Percentiles rank a stretch among this genome's conserved stretches.
These are phyloP conservation scores for Stegastes partitus DNA, from an alignment of 2,113 vertebrate species.

Conservation along the genomic window DNA sequence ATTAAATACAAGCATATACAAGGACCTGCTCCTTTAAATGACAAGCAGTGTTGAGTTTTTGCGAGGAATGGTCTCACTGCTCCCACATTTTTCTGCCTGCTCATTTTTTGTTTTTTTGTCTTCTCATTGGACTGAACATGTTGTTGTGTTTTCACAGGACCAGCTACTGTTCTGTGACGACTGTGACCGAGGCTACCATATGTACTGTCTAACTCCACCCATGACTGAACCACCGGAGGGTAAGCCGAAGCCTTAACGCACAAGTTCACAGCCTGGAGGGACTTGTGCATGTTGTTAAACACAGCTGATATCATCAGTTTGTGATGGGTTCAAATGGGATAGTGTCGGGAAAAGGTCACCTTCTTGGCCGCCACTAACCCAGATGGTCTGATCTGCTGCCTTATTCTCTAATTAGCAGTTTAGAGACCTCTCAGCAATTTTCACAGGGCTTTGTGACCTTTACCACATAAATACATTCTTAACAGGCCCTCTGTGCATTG, in stretches of 20 bases:
- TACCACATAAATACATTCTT: no score
- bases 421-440: not conserved
- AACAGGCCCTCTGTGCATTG: no score
- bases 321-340: no score
- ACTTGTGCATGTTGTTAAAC: not conserved
- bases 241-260: slow-evolving; percentile 64
- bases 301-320: no score
- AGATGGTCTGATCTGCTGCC: not conserved
- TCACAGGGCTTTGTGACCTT: no score
- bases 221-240: slow-evolving; percentile 96
- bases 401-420: not conserved
- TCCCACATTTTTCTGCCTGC: no score
- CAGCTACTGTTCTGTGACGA: slow-evolving; percentile 95
- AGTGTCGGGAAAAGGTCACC: not conserved
- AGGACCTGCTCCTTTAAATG: no score
- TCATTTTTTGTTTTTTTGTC: no score
- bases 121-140: not conserved
- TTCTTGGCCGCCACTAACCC: not conserved
- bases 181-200: slow-evolving; percentile 95
- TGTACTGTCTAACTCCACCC: slow-evolving; percentile 94
- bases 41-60: no score
- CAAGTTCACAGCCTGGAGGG: not conserved
- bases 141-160: slow-evolving; percentile 82
- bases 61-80: no score
- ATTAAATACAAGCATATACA: no score